Evolutionary conservation across 2,888 invertebrate genomes (phyloP).

Genomic region (Stramonita haemastoma): DNA sequence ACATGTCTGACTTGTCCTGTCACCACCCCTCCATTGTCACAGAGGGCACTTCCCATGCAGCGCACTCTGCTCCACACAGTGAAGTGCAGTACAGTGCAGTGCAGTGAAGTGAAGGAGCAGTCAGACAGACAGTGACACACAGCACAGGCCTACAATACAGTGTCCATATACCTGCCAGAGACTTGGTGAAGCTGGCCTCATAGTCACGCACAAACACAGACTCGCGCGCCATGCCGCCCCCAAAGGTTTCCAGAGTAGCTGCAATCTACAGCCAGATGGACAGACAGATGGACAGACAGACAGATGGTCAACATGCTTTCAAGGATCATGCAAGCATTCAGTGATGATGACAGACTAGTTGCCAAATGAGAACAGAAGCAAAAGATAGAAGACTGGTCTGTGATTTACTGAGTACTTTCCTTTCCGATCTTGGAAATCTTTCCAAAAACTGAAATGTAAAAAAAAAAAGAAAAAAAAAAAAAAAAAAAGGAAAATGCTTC

Average conservation of each 20-base stretch:
- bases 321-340: conserved; percentile 24
- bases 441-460: too few species aligned
- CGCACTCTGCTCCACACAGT: too few species aligned
- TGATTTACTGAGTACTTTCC: too few species aligned
- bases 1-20: too few species aligned
- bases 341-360: too few species aligned
- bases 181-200: conserved; percentile 73
- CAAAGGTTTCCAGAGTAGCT: conserved; percentile 96
- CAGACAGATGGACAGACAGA: background rate
- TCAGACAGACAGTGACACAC: background rate
- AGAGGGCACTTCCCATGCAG: too few species aligned
- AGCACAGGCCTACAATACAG: background rate
- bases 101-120: too few species aligned
- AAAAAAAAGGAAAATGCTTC: background rate
- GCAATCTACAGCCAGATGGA: conserved; percentile 82
- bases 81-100: too few species aligned
- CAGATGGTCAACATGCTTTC: conserved; percentile 12
- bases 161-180: conserved; percentile 65
- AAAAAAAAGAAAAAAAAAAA: background rate
- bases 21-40: too few species aligned
- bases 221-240: conserved; percentile 80
- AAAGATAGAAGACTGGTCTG: too few species aligned
- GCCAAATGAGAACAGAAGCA: too few species aligned
- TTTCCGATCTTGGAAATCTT: too few species aligned
- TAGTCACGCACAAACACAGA: conserved; percentile 75